Conservation (phyloP, 2,888 invertebrate genomes). For the Watsonalla binaria region DNA sequence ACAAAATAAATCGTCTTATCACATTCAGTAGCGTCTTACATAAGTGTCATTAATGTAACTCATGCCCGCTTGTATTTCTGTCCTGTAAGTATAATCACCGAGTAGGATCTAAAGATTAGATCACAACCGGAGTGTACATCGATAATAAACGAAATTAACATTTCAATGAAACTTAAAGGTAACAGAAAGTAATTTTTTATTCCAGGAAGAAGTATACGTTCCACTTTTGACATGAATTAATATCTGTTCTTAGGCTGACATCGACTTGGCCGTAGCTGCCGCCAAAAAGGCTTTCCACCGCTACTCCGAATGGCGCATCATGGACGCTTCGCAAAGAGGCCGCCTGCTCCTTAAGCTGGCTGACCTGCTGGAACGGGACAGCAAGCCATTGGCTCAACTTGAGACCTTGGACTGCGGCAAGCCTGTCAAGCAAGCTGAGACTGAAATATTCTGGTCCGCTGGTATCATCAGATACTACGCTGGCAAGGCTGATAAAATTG, state of each 20-base stretch:
- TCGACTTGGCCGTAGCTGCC: slow-evolving; percentile 87
- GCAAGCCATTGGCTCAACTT: slow-evolving; percentile 84
- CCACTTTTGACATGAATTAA: neutral
- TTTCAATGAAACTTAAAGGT: too few relatives aligned
- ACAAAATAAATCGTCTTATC: neutral
- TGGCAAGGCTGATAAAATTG: slow-evolving; percentile 94
- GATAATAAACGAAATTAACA: too few relatives aligned
- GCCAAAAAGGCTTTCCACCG: slow-evolving; percentile 87
- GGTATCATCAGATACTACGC: slow-evolving; percentile 89
- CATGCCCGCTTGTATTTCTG: too few relatives aligned
- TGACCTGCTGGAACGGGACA: slow-evolving; percentile 86
- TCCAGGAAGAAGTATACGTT: too few relatives aligned
- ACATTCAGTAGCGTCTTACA: neutral
- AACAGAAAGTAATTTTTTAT: too few relatives aligned
- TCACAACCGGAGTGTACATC: too few relatives aligned
- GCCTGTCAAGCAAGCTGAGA: slow-evolving; percentile 84
- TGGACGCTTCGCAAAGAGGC: slow-evolving; percentile 89
- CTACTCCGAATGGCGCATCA: slow-evolving; percentile 85
- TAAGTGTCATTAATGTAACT: too few relatives aligned
- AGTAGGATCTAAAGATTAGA: too few relatives aligned
- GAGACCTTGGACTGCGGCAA: slow-evolving; percentile 97
- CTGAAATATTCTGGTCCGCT: slow-evolving; percentile 80
- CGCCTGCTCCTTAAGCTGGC: slow-evolving; percentile 84
- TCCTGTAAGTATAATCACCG: too few relatives aligned
- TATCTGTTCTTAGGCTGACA: slow-evolving; percentile 81